phyloP scores from a whole-genome alignment of 2,888 invertebrate species.

The Rotaria sp. region DNA sequence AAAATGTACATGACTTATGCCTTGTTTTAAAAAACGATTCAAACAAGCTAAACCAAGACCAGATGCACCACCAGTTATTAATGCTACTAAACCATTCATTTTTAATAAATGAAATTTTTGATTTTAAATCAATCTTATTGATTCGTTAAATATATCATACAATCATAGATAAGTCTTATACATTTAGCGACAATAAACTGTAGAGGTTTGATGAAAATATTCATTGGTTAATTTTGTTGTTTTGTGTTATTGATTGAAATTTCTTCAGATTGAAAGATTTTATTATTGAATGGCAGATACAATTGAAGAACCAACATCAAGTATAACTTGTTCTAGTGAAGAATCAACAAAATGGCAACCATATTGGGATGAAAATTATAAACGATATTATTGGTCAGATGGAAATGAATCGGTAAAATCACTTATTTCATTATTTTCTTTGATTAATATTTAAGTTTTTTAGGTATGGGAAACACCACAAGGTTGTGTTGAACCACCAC shows the following conservation, averaged over 20 bases:
- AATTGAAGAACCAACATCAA: neutral
- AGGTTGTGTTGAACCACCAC: slow-evolving; percentile 8
- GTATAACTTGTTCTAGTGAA: neutral
- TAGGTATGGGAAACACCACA: neutral
- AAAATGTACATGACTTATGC: slow-evolving; percentile 71
- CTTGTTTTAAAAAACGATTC: slow-evolving; percentile 73
- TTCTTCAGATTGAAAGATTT: neutral
- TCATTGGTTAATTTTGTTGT: neutral
- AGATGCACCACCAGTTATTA: slow-evolving; percentile 93
- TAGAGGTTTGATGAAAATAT: neutral
- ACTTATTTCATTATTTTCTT: neutral
- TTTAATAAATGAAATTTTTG: neutral
- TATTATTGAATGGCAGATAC: neutral
- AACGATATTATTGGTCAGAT: slow-evolving; percentile 13
- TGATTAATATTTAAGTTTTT: neutral
- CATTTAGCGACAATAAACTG: neutral
- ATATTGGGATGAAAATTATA: slow-evolving; percentile 2
- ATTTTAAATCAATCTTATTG: neutral
- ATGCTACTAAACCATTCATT: slow-evolving; percentile 44
- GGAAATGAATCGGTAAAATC: neutral
- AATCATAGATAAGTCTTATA: neutral
- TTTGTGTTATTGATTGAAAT: neutral
- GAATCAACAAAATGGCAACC: neutral
- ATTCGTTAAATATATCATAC: neutral
- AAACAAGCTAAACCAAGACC: slow-evolving; percentile 85